Conservation (phyloP, 2,797 vertebrate species). For the Acridotheres tristis region DNA sequence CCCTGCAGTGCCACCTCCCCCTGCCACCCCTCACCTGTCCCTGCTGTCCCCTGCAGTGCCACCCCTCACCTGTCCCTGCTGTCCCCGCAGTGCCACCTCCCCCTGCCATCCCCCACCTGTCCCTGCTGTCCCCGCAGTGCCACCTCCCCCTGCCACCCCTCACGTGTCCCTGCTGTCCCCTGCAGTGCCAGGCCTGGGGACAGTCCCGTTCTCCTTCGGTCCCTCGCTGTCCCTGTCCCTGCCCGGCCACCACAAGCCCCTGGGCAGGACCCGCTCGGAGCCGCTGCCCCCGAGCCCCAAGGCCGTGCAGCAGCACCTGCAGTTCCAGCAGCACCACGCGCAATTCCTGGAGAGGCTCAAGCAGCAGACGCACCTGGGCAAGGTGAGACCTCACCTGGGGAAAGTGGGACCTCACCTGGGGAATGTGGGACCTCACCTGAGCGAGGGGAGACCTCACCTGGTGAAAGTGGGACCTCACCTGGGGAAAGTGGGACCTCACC, state of each 20-base stretch:
- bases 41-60: no score
- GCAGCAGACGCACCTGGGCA: constrained; percentile 88
- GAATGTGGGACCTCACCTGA: no score
- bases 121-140: no score
- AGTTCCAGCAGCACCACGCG: constrained; percentile 85
- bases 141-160: background rate
- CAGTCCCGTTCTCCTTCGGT: constrained; percentile 73
- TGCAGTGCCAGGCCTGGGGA: constrained; percentile 86
- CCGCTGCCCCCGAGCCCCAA: constrained; percentile 89
- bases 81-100: no score
- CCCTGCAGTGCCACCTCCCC: no score
- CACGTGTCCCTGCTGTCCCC: background rate
- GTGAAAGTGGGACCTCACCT: no score
- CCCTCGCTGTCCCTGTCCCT: constrained; percentile 77
- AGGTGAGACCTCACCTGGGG: constrained; percentile 65
- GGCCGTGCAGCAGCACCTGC: constrained; percentile 80
- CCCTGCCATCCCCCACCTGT: no score
- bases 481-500: no score
- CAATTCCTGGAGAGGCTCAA: constrained; percentile 88
- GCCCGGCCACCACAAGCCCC: constrained; percentile 85
- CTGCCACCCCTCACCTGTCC: no score
- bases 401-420: no score
- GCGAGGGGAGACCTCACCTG: no score
- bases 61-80: no score
- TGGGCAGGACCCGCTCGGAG: constrained; percentile 93